Evolutionary conservation across 2,113 vertebrate species (phyloP), one percentile per base, ranked within the genome.

Genomic region (Silurus meridionalis): DNA sequence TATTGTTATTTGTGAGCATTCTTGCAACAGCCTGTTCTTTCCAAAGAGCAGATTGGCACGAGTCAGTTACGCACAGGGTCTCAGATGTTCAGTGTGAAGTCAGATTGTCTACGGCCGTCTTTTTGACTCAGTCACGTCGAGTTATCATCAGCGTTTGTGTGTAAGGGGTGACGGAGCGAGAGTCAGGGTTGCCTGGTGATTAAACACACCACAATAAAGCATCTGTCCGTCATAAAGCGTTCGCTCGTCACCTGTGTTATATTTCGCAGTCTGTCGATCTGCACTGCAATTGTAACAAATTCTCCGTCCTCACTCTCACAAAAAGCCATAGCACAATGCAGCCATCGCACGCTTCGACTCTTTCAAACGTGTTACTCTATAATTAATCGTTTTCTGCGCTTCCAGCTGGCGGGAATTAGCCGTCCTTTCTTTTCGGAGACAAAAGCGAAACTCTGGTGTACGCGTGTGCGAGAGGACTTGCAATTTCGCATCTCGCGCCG

Each of bases 161-260:
- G 75, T 55, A 60, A 37, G 72, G 55, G 55, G 69, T 19, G 71
- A 55, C 37, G 1, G 60, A 46, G 46, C 14, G 37, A 61, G 78
- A 60, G 48, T 79, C 57, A 37, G 63, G 78, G 71, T 77, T 28
- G 69, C 83, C 83, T 83, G 77, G 75, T 7, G 71, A 88, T 84
- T 88, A 86, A 81, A 71, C 71, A 14, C 72, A 71, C 69, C 84
- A 86, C 87, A 88, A 88, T 88, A 82, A 86, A 71, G 89, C 89
- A 90, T 90, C 87, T 88, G 87, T 71, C 19, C 58, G 61, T 83
- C 87, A 85, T 90, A 85, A 90, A 83, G 61, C 80, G 28, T 19
- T 58, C 80, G 28, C n/a, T 64, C 52, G 66, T 58, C 3, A 21
- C 50, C 82, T 81, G 37, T 37, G 37, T 77, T 78, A n/a, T 66